A percentile compares a stretch with the other conserved stretches of the same genome.
Evolutionary conservation across 2,797 vertebrate genomes (phyloP).

Genomic region (Brachyalestes nurse): DNA sequence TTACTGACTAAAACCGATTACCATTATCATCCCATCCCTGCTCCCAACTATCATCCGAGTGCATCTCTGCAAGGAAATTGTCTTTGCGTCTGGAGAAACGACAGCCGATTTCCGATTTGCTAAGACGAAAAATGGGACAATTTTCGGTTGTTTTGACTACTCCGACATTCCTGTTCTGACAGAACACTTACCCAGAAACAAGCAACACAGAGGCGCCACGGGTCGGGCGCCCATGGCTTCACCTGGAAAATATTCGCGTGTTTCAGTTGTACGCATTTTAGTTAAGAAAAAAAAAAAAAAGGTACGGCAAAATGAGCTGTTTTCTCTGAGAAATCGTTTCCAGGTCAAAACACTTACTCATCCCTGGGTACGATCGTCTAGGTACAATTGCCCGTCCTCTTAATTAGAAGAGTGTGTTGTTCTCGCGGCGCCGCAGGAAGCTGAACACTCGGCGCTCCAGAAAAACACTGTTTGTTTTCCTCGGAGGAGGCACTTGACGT

Average conservation of each 20-base stretch:
- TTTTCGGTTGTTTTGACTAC: too few relatives aligned
- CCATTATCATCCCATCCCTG: too few relatives aligned
- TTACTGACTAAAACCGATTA: too few relatives aligned
- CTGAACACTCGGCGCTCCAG: neutral
- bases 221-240: neutral
- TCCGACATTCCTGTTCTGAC: too few relatives aligned
- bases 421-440: slow-evolving; percentile 6
- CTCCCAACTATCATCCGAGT: too few relatives aligned
- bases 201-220: neutral
- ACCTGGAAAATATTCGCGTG: neutral
- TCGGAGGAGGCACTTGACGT: slow-evolving; percentile 39
- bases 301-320: neutral
- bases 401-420: slow-evolving; percentile 28
- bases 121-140: too few relatives aligned
- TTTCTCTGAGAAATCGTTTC: slow-evolving; percentile 6
- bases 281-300: too few relatives aligned
- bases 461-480: slow-evolving; percentile 40
- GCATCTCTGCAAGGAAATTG: too few relatives aligned
- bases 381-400: slow-evolving; percentile 13
- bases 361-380: slow-evolving; percentile 5
- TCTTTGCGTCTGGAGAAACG: too few relatives aligned
- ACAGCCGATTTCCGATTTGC: too few relatives aligned
- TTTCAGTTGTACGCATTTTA: neutral
- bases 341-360: slow-evolving; percentile 12
- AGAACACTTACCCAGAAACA: too few relatives aligned